phyloP scores from a whole-genome alignment of 2,888 invertebrate species.

The Trilocha varians region DNA sequence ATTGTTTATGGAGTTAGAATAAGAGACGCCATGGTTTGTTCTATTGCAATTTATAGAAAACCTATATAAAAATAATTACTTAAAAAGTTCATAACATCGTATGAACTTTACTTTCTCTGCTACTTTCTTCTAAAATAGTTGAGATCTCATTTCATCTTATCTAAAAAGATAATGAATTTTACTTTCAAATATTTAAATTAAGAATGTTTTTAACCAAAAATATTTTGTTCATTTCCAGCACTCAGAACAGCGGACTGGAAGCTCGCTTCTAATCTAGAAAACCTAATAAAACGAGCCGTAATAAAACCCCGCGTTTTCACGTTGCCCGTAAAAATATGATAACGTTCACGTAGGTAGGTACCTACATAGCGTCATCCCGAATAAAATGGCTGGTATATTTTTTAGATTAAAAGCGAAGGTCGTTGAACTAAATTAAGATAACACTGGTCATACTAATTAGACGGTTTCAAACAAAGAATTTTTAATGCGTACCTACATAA shows the following conservation, averaged over 20 bases:
- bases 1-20: not conserved
- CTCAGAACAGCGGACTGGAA: not conserved
- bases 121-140: too few relatives aligned
- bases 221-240: not conserved
- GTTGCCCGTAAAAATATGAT: conserved; percentile 70
- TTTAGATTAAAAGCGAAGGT: conserved; percentile 6
- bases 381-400: conserved; percentile 11
- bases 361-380: conserved; percentile 16
- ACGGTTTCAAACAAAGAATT: conserved; percentile 27
- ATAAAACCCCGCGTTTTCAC: conserved; percentile 67
- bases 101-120: too few relatives aligned
- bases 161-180: too few relatives aligned
- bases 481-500: conserved; percentile 22
- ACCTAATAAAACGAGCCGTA: conserved; percentile 60
- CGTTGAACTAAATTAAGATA: conserved; percentile 13
- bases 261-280: conserved; percentile 56
- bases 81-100: too few relatives aligned
- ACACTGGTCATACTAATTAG: conserved; percentile 27
- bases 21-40: not conserved
- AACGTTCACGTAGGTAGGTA: conserved; percentile 54
- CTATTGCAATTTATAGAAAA: not conserved
- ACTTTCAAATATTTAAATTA: too few relatives aligned
- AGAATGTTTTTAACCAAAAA: not conserved
- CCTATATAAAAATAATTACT: too few relatives aligned
- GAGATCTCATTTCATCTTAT: too few relatives aligned